Conservation (phyloP, 2,797 vertebrate species). For the Morelia viridis region DNA sequence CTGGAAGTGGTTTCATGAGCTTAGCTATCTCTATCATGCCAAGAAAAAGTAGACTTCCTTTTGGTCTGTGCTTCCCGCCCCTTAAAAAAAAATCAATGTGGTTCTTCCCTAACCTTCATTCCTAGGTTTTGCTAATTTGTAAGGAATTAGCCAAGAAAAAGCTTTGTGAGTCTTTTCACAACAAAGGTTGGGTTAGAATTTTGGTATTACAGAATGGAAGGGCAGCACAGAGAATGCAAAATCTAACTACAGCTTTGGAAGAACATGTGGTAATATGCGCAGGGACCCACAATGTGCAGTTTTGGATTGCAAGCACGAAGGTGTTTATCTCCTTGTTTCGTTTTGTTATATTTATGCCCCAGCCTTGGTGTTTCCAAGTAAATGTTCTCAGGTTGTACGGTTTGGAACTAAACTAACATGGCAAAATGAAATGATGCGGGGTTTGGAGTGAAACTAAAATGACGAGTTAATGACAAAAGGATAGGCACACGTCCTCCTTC, state of each 20-base stretch:
- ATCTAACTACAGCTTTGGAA: too few relatives aligned
- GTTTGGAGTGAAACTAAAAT: too few relatives aligned
- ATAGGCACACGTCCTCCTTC: too few relatives aligned
- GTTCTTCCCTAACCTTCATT: slow-evolving; percentile 41
- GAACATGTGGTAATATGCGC: background rate
- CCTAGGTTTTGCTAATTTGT: slow-evolving; percentile 39
- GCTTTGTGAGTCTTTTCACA: slow-evolving; percentile 46
- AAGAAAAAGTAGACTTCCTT: slow-evolving; percentile 8
- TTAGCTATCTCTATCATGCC: slow-evolving; percentile 23
- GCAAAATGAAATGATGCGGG: too few relatives aligned
- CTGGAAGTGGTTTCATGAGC: slow-evolving; percentile 19
- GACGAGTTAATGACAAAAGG: too few relatives aligned
- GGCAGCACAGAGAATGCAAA: background rate
- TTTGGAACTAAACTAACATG: too few relatives aligned
- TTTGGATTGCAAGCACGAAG: background rate
- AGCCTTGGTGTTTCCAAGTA: background rate
- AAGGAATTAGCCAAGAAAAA: slow-evolving; percentile 32
- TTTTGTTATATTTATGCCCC: background rate
- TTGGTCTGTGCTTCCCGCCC: background rate
- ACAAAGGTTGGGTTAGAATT: slow-evolving; percentile 20
- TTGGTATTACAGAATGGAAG: background rate
- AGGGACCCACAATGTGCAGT: background rate
- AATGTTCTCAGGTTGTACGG: too few relatives aligned
- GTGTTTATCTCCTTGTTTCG: background rate
- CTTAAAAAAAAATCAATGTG: background rate